phyloP scores from a whole-genome alignment of 1,140 invertebrate species.

The Zaprionus ornatus region DNA sequence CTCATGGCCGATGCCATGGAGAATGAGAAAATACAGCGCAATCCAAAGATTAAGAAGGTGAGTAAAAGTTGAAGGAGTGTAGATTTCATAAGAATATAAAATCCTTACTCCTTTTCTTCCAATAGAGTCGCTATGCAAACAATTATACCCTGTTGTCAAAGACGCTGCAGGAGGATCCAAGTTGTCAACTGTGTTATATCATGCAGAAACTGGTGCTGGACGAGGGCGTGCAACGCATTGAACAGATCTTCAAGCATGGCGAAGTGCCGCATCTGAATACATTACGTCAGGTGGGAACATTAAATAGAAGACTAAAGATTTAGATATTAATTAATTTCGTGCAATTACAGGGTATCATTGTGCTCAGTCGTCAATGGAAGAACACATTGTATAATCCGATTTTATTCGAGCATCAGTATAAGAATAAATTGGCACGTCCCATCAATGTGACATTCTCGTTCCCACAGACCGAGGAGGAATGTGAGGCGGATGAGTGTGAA shows the following conservation, averaged over 20 bases:
- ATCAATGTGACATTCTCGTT: slow-evolving; percentile 95
- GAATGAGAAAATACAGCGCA: slow-evolving; percentile 83
- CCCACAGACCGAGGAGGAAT: slow-evolving; percentile 90
- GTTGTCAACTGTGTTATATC: slow-evolving; percentile 96
- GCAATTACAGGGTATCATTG: slow-evolving; percentile 91
- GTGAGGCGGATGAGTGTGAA: slow-evolving; percentile 80
- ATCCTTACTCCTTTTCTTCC: slow-evolving; percentile 33
- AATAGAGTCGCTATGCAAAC: slow-evolving; percentile 93
- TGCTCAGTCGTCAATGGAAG: slow-evolving; percentile 97
- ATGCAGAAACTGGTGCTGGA: slow-evolving; percentile 93
- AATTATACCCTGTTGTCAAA: slow-evolving; percentile 94
- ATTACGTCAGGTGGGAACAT: slow-evolving; percentile 89
- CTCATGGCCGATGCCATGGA: slow-evolving; percentile 98
- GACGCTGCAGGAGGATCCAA: slow-evolving; percentile 97
- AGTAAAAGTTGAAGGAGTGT: neutral
- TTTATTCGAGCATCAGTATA: slow-evolving; percentile 94
- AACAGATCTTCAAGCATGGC: slow-evolving; percentile 92
- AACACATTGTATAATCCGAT: slow-evolving; percentile 97
- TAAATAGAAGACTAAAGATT: slow-evolving; percentile 48
- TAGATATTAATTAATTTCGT: neutral
- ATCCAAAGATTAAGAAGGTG: slow-evolving; percentile 82
- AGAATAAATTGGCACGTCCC: slow-evolving; percentile 91
- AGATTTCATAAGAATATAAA: neutral
- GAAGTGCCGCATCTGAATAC: slow-evolving; percentile 94
- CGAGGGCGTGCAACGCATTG: slow-evolving; percentile 90